Evolutionary conservation across 2,113 vertebrate genomes (phyloP), one percentile per base, ranked within the genome.

Genomic region (Malurus alboscapulatus): DNA sequence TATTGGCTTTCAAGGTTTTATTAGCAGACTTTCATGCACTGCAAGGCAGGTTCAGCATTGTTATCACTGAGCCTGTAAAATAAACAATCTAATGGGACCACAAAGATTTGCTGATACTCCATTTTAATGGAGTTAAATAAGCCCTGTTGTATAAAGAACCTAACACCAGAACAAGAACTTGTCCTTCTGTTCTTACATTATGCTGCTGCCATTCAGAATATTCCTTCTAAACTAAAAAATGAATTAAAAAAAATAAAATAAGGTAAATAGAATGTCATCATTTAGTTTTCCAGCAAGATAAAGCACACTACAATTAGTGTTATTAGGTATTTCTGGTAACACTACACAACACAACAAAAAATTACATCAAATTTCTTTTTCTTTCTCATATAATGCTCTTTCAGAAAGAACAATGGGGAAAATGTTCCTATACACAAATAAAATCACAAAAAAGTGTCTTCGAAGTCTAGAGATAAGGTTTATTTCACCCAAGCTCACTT

Each of bases 291-390:
- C 54, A 75, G 53, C 36, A 82, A 58, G 50, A 82, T 12, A 25
- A 87, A 74, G 24, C 29, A 32, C 10, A 24, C 7, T 17, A 26
- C 1, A 0, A 0, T 22, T 13, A 72, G 22, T 1, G 26, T 57
- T 54, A 66, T 11, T 58, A 63, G 7, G 14, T 76, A 40, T 76
- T 84, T 63, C 58, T 68, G 8, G 32, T 47, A 72, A 24, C 10
- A 38, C 38, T 38, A 17, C 9, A 7, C 8, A 45, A 29, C 2
- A 2, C 34, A 68, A 50, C 6, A 83, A 12, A 65, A 87, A 76
- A 88, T n/a, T 9, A 34, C 68, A 81, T 16, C 5, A 17, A 14
- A 69, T 61, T 76, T 48, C 14, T 59, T 59, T 79, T 62, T 53
- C 51, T 24, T 4, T 72, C 25, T 84, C 55, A 73, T 69, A 57